Evolutionary conservation across 2,113 vertebrate species (phyloP), one percentile per base, ranked within the genome.

Genomic region (Pollachius pollachius): DNA sequence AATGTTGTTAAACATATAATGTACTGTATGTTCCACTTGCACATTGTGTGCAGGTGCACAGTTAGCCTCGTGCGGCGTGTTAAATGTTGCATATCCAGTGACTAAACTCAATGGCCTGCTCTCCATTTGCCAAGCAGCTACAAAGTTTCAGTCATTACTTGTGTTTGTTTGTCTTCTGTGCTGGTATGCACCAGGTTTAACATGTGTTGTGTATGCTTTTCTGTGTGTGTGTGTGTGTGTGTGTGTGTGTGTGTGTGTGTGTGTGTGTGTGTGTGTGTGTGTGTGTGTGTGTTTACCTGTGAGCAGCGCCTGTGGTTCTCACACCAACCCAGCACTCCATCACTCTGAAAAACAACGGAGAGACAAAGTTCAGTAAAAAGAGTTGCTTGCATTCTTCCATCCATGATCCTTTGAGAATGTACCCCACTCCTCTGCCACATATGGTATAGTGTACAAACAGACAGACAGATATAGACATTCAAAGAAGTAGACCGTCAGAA

Each of bases 311-410:
- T 81, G 80, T 90, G 83, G 78, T 81, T 87, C 66, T 89, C 87
- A 85, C 89, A 90, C 89, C 89, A 90, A 34, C 78, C 84, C 76
- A 90, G 81, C n/a, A 89, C 89, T 62, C 84, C 82, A 83, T 86
- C 86, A 77, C 62, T 90, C 89, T 90, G 77, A 25, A 77, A 68
- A 69, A 76, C 62, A 70, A 63, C 80, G 34, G 81, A 4, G 8
- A 52, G 65, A 73, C 54, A 80, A 85, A 80, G 67, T 69, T 81
- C 67, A 70, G 34, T 67, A 63, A 73, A 52, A 59, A 65, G 21
- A 54, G 16, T 9, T 54, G 41, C 48, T 48, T 21, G 5, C 52
- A 54, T 54, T 54, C 12, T 17, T 68, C 56, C 66, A 72, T 48
- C 56, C 52, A 54, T 60, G 9, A 12, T 11, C 41, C 41, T 48